Conservation (phyloP, 1,140 invertebrate genomes). For the Pseudoatta argentina region DNA sequence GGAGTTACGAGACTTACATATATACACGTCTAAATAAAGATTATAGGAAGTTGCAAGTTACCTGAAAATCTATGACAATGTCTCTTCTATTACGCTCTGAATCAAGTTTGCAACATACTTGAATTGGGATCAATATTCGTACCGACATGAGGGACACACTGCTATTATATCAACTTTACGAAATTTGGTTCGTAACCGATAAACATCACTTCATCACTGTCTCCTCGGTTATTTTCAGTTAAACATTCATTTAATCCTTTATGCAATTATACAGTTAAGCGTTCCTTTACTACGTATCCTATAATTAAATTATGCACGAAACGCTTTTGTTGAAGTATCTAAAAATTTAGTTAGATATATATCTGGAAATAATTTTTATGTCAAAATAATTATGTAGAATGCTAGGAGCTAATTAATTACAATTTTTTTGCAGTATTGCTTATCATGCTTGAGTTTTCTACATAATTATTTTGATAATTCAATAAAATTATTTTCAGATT, state of each 20-base stretch:
- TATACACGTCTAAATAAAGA: background rate
- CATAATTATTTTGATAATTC: no score
- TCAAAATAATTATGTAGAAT: no score
- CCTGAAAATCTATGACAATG: slow-evolving; percentile 42
- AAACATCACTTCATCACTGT: slow-evolving; percentile 44
- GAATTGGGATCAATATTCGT: slow-evolving; percentile 31
- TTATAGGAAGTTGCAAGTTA: slow-evolving; percentile 36
- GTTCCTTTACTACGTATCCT: no score
- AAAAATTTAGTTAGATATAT: no score
- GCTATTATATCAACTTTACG: slow-evolving; percentile 41
- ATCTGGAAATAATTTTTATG: no score
- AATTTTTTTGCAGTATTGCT: no score
- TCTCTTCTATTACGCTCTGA: slow-evolving; percentile 25
- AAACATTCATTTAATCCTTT: slow-evolving; percentile 48
- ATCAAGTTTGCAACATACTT: slow-evolving; percentile 37
- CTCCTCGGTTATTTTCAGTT: slow-evolving; percentile 31
- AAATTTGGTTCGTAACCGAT: slow-evolving; percentile 32
- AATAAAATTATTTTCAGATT: no score
- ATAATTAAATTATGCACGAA: background rate
- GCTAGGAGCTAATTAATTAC: no score
- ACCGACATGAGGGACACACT: background rate
- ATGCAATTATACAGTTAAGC: slow-evolving; percentile 15
- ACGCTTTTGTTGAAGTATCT: no score
- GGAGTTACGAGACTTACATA: background rate
- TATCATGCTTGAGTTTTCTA: no score